Evolutionary conservation across 2,113 vertebrate species (phyloP).

Genomic region (Crotophaga sulcirostris): DNA sequence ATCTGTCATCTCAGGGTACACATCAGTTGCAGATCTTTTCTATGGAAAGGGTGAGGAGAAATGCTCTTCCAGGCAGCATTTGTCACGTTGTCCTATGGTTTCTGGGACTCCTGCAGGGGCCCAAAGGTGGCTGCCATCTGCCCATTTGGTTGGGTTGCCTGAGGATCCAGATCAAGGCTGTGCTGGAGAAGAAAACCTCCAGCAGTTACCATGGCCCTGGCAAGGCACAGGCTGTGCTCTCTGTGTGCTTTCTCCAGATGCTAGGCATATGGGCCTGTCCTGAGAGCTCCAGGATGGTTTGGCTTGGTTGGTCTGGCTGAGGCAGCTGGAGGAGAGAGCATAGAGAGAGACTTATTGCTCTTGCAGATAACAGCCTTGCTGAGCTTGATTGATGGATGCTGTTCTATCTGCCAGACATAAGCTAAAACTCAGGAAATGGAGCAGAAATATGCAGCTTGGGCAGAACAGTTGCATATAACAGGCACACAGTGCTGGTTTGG

Average conservation of each 20-base stretch:
- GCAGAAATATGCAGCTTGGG: slow-evolving; percentile 12
- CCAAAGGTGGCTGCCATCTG: neutral
- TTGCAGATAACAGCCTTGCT: slow-evolving; percentile 36
- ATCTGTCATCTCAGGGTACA: slow-evolving; percentile 13
- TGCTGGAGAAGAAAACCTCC: neutral
- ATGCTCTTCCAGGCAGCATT: neutral
- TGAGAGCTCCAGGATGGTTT: slow-evolving; percentile 19
- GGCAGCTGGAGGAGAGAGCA: slow-evolving; percentile 12
- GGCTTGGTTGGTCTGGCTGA: neutral
- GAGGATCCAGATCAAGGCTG: neutral
- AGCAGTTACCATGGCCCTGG: neutral
- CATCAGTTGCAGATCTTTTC: neutral
- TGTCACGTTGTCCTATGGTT: neutral
- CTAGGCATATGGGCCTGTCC: slow-evolving; percentile 42
- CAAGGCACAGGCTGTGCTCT: neutral
- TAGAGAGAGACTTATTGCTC: neutral
- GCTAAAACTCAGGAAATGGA: slow-evolving; percentile 28
- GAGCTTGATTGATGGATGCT: slow-evolving; percentile 46
- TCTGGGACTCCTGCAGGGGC: neutral
- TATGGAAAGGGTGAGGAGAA: neutral
- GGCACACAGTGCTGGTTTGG: neutral
- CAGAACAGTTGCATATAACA: neutral
- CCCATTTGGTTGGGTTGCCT: neutral
- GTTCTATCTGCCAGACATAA: slow-evolving; percentile 36
- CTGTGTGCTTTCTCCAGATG: slow-evolving; percentile 24